Conservation (phyloP, 1,140 invertebrate species). For the Drosophila sp. region DNA sequence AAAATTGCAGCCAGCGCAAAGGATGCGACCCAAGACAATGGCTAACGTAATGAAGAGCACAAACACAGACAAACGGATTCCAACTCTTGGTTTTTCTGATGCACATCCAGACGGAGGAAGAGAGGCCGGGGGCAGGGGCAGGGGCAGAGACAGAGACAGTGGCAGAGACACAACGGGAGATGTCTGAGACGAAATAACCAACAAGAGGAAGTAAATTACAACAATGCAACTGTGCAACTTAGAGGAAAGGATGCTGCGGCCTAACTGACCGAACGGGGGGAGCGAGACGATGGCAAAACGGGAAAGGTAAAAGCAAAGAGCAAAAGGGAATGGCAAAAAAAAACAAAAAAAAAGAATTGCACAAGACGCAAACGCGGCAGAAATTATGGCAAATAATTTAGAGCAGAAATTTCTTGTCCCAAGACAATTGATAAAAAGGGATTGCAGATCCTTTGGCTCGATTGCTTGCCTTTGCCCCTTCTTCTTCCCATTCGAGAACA, state of each 20-base stretch:
- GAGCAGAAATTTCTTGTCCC: slow-evolving; percentile 69
- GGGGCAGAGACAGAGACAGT: slow-evolving; percentile 21
- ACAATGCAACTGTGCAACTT: slow-evolving; percentile 44
- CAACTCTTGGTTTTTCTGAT: background rate
- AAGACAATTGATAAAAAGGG: slow-evolving; percentile 53
- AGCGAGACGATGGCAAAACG: slow-evolving; percentile 16
- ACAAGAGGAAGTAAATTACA: slow-evolving; percentile 74
- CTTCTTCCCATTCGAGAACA: background rate
- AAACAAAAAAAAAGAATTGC: slow-evolving; percentile 7
- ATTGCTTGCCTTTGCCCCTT: background rate
- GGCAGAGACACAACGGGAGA: slow-evolving; percentile 37
- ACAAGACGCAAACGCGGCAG: slow-evolving; percentile 45
- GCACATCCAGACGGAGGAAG: slow-evolving; percentile 20
- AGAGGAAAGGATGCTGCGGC: slow-evolving; percentile 61
- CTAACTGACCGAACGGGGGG: slow-evolving; percentile 34
- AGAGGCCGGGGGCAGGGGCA: slow-evolving; percentile 6
- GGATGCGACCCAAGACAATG: slow-evolving; percentile 64
- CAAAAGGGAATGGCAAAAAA: slow-evolving; percentile 11
- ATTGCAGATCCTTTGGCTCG: slow-evolving; percentile 47
- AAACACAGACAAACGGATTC: slow-evolving; percentile 29
- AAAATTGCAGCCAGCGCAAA: slow-evolving; percentile 48
- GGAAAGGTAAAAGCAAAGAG: background rate
- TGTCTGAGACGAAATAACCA: slow-evolving; percentile 41
- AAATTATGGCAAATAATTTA: slow-evolving; percentile 82
- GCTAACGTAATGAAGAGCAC: slow-evolving; percentile 71